Conservation (phyloP, 2,888 invertebrate genomes). For the Drosophila affinis region DNA sequence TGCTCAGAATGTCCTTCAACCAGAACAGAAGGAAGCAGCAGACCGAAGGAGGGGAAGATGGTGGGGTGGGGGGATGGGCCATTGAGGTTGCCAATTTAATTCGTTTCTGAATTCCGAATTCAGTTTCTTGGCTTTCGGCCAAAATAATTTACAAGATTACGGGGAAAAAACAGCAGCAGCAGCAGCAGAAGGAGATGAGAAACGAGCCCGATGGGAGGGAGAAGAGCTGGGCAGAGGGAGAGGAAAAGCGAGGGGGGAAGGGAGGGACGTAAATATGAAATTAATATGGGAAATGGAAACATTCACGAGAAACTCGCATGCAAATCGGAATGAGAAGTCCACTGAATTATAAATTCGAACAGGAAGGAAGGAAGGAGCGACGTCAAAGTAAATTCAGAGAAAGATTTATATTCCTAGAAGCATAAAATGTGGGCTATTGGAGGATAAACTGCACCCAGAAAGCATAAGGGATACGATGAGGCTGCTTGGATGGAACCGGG, state of each 20-base stretch:
- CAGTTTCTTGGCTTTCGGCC: constrained; percentile 51
- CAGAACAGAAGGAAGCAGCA: not conserved
- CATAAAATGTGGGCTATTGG: not conserved
- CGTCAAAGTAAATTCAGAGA: not conserved
- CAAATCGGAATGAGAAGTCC: not conserved
- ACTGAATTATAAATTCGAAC: constrained; percentile 2
- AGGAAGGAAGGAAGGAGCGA: not conserved
- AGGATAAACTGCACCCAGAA: not conserved
- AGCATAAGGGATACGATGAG: too few relatives aligned
- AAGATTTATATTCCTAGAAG: not conserved
- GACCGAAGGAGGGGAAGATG: not conserved
- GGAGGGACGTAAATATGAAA: constrained; percentile 7
- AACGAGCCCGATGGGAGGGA: not conserved
- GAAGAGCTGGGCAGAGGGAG: not conserved
- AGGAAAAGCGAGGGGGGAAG: too few relatives aligned
- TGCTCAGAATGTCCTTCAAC: constrained; percentile 33
- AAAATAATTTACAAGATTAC: constrained; percentile 45
- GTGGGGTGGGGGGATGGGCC: not conserved
- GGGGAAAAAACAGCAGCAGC: not conserved
- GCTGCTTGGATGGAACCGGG: too few relatives aligned
- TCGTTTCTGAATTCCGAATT: constrained; percentile 45
- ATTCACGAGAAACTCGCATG: constrained; percentile 5
- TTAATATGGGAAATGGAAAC: constrained; percentile 26
- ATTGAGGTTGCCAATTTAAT: constrained; percentile 61
- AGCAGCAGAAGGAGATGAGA: not conserved